phyloP scores from a whole-genome alignment of 2,888 invertebrate species.

The Antitype chi region DNA sequence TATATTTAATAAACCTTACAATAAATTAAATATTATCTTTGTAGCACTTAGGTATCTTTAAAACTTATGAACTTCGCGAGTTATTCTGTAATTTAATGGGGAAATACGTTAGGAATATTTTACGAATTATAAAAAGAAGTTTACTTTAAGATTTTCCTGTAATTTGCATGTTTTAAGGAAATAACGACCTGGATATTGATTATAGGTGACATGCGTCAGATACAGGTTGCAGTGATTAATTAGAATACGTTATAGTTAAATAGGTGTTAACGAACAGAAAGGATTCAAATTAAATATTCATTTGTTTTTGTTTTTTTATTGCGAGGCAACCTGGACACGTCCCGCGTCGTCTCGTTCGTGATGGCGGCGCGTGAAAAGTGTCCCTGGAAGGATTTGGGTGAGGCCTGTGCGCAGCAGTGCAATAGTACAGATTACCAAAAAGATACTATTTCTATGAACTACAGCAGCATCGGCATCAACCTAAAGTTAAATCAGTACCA shows the following conservation, averaged over 20 bases:
- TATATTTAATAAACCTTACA: background rate
- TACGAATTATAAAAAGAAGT: background rate
- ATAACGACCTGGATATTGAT: background rate
- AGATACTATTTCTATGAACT: background rate
- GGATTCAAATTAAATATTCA: background rate
- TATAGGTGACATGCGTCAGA: background rate
- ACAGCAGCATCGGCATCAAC: background rate
- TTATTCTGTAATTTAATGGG: background rate
- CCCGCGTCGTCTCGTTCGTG: too few relatives aligned
- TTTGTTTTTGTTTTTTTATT: background rate
- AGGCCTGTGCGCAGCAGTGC: too few relatives aligned
- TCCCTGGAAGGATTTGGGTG: too few relatives aligned
- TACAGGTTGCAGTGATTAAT: background rate
- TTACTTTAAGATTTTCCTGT: conserved; percentile 25
- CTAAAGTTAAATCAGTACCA: background rate
- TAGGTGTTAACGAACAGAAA: background rate
- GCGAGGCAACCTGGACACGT: too few relatives aligned
- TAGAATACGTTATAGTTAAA: background rate
- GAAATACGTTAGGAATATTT: background rate
- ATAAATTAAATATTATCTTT: background rate
- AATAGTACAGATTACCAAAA: background rate
- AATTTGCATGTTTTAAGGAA: conserved; percentile 1
- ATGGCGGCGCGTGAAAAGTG: too few relatives aligned
- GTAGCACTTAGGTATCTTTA: background rate
- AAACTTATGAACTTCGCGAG: background rate